Evolutionary conservation across 2,113 vertebrate species (phyloP).

Genomic region (Passer domesticus): DNA sequence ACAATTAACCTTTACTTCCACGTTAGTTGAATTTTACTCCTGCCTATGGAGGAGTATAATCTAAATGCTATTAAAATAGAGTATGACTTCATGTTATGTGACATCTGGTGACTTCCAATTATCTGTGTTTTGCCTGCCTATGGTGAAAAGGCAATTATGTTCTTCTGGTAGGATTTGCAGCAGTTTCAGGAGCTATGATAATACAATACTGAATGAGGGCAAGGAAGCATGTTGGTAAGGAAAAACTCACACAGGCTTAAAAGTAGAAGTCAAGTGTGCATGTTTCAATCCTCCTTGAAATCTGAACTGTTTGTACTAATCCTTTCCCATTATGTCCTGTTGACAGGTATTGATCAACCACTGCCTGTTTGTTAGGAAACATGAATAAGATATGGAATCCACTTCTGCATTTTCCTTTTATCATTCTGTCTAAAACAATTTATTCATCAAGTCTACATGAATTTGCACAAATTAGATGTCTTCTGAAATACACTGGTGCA

Average conservation of each 20-base stretch:
- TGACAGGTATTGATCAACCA: slow-evolving; percentile 28
- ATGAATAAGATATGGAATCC: background rate
- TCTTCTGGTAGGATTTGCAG: slow-evolving; percentile 54
- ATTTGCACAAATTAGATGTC: slow-evolving; percentile 3
- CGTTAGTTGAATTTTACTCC: slow-evolving; percentile 62
- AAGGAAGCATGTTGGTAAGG: slow-evolving; percentile 27
- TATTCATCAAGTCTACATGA: background rate
- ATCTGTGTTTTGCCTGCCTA: slow-evolving; percentile 58
- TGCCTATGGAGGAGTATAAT: slow-evolving; percentile 57
- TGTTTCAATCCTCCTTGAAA: background rate
- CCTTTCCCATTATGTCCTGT: background rate
- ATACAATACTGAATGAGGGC: background rate
- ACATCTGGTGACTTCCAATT: slow-evolving; percentile 67
- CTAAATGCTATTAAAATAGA: slow-evolving; percentile 68
- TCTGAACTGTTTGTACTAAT: slow-evolving; percentile 33
- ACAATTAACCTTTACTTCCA: slow-evolving; percentile 66
- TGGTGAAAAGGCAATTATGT: slow-evolving; percentile 63
- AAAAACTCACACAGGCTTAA: background rate
- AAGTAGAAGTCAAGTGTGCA: slow-evolving; percentile 1
- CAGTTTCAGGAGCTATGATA: slow-evolving; percentile 34
- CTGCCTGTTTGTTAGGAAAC: slow-evolving; percentile 19
- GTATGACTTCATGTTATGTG: slow-evolving; percentile 68
- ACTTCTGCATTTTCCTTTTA: background rate
- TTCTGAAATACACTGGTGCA: background rate
- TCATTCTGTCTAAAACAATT: background rate